Percentiles rank a stretch among this genome's conserved stretches.
Conservation (phyloP, 2,888 invertebrate genomes). For the Oasisia sp. region DNA sequence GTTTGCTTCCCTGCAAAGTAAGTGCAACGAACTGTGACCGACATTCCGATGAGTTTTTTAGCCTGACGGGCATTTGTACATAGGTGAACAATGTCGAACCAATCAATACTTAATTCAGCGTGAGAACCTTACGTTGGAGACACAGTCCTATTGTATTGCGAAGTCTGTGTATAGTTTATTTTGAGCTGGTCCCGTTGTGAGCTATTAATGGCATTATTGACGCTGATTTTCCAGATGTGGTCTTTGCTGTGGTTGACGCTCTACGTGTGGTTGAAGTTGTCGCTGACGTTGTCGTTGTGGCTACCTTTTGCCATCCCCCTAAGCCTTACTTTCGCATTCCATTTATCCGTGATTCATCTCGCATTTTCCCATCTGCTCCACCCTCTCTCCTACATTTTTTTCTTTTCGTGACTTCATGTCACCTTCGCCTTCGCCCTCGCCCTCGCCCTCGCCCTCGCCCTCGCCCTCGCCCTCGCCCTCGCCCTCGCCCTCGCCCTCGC, state of each 20-base stretch:
- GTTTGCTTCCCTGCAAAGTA: neutral
- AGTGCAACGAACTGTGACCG: neutral
- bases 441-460: no score
- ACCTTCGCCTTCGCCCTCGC: no score
- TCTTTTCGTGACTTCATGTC: no score
- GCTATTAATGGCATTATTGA: neutral
- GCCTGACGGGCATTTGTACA: neutral
- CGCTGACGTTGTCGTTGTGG: no score
- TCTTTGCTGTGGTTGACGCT: neutral
- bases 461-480: no score
- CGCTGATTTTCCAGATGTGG: neutral
- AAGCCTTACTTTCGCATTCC: no score
- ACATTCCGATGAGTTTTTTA: neutral
- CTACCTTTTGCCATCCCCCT: no score
- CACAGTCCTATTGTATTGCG: neutral
- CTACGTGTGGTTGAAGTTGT: neutral
- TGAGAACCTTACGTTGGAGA: neutral
- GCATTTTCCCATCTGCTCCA: no score
- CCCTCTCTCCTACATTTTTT: no score
- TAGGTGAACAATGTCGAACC: neutral
- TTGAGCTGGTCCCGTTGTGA: neutral
- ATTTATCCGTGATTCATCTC: no score
- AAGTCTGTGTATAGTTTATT: neutral
- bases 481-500: no score
- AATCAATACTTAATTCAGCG: neutral